Base-by-base conservation (phyloP, 1,140 invertebrate species). In the Cydia fagiglandana region DNA sequence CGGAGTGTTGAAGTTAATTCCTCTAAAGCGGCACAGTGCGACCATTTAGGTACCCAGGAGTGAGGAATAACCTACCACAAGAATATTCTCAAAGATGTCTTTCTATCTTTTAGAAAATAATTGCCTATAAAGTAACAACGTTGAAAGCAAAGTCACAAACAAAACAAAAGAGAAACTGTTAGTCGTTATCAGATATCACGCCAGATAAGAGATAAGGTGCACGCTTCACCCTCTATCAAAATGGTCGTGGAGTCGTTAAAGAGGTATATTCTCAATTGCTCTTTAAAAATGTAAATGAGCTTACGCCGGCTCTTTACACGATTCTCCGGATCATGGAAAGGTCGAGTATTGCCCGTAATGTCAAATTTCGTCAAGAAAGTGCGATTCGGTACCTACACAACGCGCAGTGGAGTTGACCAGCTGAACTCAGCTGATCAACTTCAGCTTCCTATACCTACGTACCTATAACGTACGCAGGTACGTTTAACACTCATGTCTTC, bases 111-210 rank as follows among this genome's bases (percentile, higher is more conserved):
- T 47, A 47, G 3, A 47, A 47, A 47, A 53, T 53, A 56, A 20
- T 17, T 56, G 7, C n/a, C 24, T 20, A 20, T 20, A 5, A 61
- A n/a, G 17, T 20, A 45, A 45, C 12, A 45, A n/a, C 56, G 56
- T 20, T 61, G 56, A n/a, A 61, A 24, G 7, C 4, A 61, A 17
- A 17, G 7, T 66, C 9, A 17, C n/a, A 34, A 34, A 41, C 66
- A 70, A 70, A 70, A 70, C 34, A 70, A 70, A 70, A 70, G 66
- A 70, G 66, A 70, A 70, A 70, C 41, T 45, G 12, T 70, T 38
- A 70, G 7, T 17, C 34, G 34, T 70, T 70, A 70, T 70, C 66
- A 70, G 66, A 70, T 70, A 70, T 70, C 66, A 70, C 34, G 66
- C 66, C 30, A 68, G 66, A 70, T 70, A 70, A 70, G 13, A 70